These are phyloP conservation scores for Prenolepis imparis DNA, from an alignment of 2,888 invertebrate genomes.

Conservation along the genomic window DNA sequence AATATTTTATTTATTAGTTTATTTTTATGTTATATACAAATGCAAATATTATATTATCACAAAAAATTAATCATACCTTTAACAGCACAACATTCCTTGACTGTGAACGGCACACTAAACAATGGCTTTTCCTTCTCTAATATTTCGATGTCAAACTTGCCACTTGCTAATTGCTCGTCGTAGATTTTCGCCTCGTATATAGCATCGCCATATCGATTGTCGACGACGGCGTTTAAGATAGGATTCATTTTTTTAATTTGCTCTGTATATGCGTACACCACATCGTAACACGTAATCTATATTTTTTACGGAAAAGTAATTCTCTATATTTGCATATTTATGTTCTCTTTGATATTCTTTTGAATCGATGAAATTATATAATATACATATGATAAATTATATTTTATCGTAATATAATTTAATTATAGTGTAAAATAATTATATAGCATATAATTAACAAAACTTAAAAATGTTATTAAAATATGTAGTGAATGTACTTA, in stretches of 20 bases:
- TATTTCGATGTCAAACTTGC: constrained; percentile 88
- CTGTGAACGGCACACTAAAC: constrained; percentile 94
- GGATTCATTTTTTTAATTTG: constrained; percentile 93
- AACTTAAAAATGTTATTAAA: neutral
- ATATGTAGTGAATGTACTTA: constrained; percentile 58
- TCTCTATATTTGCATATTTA: neutral
- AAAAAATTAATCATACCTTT: constrained; percentile 87
- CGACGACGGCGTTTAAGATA: constrained; percentile 93
- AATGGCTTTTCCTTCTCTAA: constrained; percentile 91
- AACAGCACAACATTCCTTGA: constrained; percentile 93
- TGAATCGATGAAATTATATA: neutral
- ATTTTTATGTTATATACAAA: neutral
- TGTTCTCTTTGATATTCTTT: neutral
- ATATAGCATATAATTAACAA: neutral
- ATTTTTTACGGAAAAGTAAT: neutral
- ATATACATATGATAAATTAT: too few species aligned
- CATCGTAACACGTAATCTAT: constrained; percentile 91
- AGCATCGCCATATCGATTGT: constrained; percentile 92
- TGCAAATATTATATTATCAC: neutral
- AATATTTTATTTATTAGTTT: too few species aligned
- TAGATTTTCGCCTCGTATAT: constrained; percentile 91
- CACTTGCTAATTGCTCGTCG: constrained; percentile 90
- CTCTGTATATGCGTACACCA: constrained; percentile 91
- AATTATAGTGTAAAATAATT: neutral
- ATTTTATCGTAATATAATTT: neutral